A percentile compares a stretch with the other conserved stretches of the same genome.
phyloP scores from a whole-genome alignment of 2,888 invertebrate species.

The Athetis lepigone region DNA sequence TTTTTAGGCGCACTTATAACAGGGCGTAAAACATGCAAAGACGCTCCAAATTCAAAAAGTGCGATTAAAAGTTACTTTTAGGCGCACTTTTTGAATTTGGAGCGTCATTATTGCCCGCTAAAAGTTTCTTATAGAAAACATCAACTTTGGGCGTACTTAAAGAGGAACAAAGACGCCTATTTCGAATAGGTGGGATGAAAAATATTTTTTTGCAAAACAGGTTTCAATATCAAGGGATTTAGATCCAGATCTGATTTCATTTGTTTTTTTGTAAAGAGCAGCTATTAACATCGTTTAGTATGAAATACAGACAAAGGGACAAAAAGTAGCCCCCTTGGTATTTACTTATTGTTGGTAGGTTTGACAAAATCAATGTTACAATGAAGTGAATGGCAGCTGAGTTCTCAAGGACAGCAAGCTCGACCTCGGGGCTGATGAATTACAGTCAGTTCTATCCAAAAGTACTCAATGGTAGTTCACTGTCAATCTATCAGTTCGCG shows the following conservation, averaged over 20 bases:
- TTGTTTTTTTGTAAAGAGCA: background rate
- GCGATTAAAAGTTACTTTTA: no score
- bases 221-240: slow-evolving; percentile 4
- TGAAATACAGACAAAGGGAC: background rate
- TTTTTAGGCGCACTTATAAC: no score
- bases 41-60: no score
- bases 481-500: background rate
- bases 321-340: slow-evolving; percentile 17
- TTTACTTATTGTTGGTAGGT: slow-evolving; percentile 7
- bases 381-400: slow-evolving; percentile 12
- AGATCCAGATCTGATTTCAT: background rate
- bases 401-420: background rate
- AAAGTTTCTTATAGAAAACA: no score
- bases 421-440: background rate
- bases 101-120: no score
- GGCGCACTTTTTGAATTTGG: no score
- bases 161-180: no score
- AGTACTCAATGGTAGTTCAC: background rate
- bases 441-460: no score
- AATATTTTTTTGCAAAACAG: no score
- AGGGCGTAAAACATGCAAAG: no score
- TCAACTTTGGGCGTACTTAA: no score
- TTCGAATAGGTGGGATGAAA: no score
- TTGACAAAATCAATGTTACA: slow-evolving; percentile 7
- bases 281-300: background rate